Evolutionary conservation across 2,113 vertebrate genomes (phyloP).

Genomic region (Hydrolagus affinis): DNA sequence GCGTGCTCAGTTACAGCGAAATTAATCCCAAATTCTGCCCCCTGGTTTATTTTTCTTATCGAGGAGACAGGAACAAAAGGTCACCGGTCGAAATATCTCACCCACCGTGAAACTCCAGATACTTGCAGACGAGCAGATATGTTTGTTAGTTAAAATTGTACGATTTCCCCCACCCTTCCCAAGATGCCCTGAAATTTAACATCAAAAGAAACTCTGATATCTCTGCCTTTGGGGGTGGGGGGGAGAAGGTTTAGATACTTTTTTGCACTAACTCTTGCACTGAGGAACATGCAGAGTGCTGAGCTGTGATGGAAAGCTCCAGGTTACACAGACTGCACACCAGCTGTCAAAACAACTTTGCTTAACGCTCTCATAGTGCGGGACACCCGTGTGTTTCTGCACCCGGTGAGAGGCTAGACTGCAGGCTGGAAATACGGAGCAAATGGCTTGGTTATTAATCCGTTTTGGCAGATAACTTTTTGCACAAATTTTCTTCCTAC

Average conservation of each 20-base stretch:
- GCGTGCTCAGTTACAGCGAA: background rate
- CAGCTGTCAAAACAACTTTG: constrained; percentile 36
- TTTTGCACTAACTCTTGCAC: background rate
- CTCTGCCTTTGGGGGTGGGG: too few relatives aligned
- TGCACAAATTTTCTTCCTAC: constrained; percentile 40
- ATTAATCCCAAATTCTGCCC: background rate
- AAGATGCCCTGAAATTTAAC: background rate
- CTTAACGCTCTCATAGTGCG: constrained; percentile 40
- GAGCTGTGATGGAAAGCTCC: background rate
- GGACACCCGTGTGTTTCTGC: constrained; percentile 34
- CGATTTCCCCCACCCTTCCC: too few relatives aligned
- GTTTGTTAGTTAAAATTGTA: background rate
- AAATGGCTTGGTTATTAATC: background rate
- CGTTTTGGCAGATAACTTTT: constrained; percentile 35
- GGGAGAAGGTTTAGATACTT: too few relatives aligned
- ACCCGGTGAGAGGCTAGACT: constrained; percentile 42
- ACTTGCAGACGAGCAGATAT: background rate
- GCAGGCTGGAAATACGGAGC: constrained; percentile 34
- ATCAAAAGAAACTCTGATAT: background rate
- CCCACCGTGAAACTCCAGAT: background rate
- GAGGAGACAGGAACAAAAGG: background rate
- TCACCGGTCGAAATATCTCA: background rate
- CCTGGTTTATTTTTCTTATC: background rate
- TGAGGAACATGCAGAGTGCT: background rate
- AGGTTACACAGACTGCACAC: constrained; percentile 35